Conservation (phyloP, 2,113 vertebrate species). For the Poeciliopsis turrubarensis region DNA sequence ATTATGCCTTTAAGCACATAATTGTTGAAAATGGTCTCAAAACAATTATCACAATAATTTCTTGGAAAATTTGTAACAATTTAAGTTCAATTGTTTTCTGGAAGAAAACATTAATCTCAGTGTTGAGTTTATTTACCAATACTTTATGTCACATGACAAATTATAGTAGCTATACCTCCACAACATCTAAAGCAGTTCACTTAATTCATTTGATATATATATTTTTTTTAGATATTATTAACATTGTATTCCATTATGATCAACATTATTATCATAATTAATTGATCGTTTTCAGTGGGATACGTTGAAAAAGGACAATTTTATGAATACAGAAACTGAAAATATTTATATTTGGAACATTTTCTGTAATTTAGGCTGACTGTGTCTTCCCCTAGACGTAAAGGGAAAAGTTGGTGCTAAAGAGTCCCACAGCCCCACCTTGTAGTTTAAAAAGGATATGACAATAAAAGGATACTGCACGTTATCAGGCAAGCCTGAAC, state of each 20-base stretch:
- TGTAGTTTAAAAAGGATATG: slow-evolving; percentile 81
- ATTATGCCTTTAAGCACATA: no score
- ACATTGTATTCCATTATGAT: neutral
- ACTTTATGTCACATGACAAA: neutral
- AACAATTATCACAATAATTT: no score
- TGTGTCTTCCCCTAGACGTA: slow-evolving; percentile 53
- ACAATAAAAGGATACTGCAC: slow-evolving; percentile 81
- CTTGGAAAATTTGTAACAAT: no score
- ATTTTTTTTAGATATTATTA: neutral
- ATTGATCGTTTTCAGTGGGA: neutral
- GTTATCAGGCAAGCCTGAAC: slow-evolving; percentile 79
- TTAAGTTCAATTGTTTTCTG: no score
- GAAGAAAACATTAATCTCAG: no score
- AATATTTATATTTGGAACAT: neutral
- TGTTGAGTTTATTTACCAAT: no score
- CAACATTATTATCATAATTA: neutral
- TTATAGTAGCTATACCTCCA: neutral
- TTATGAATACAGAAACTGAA: neutral
- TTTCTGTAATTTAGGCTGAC: neutral
- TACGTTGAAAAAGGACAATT: neutral
- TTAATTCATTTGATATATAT: no score
- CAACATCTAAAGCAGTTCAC: neutral
- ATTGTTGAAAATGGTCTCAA: no score
- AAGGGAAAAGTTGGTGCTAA: slow-evolving; percentile 35
- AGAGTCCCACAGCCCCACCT: neutral